Evolutionary conservation across 92 coral and sea anemone genomes (phyloP).

Genomic region (Zoanthus sociatus): DNA sequence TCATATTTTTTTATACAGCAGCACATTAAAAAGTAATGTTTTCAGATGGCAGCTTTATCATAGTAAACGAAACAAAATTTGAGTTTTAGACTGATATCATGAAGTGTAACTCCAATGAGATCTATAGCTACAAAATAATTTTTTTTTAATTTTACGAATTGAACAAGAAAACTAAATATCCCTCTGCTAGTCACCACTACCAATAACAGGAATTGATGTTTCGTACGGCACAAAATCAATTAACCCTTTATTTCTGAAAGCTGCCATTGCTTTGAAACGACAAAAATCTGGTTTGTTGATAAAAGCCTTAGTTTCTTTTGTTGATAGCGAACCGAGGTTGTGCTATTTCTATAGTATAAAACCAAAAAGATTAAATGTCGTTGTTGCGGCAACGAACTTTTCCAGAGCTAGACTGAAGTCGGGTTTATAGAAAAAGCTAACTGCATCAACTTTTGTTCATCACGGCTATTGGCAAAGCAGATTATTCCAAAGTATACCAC

Average conservation of each 20-base stretch:
- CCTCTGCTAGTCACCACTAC: background rate
- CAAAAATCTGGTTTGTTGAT: slow-evolving; percentile 66
- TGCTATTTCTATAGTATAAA: slow-evolving; percentile 47
- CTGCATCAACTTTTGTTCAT: slow-evolving; percentile 66
- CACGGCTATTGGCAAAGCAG: slow-evolving; percentile 70
- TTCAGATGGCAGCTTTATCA: background rate
- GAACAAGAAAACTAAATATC: too few species aligned
- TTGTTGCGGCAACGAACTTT: slow-evolving; percentile 24
- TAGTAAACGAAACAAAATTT: background rate
- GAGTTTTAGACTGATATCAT: background rate
- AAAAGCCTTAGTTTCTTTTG: slow-evolving; percentile 52
- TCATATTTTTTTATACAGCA: background rate
- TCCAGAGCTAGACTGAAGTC: slow-evolving; percentile 63
- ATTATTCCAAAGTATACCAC: slow-evolving; percentile 68
- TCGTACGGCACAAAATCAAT: slow-evolving; percentile 52
- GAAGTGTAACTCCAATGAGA: background rate
- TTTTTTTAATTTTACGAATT: too few species aligned
- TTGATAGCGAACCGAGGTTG: slow-evolving; percentile 51
- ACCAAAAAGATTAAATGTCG: slow-evolving; percentile 56
- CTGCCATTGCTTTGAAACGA: slow-evolving; percentile 70
- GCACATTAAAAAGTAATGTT: background rate
- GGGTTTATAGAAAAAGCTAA: slow-evolving; percentile 63
- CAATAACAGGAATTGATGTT: slow-evolving; percentile 49
- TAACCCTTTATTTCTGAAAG: slow-evolving; percentile 63
- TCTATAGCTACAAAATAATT: background rate